Conservation (phyloP, 2,797 vertebrate genomes). For the Squalus acanthias region DNA sequence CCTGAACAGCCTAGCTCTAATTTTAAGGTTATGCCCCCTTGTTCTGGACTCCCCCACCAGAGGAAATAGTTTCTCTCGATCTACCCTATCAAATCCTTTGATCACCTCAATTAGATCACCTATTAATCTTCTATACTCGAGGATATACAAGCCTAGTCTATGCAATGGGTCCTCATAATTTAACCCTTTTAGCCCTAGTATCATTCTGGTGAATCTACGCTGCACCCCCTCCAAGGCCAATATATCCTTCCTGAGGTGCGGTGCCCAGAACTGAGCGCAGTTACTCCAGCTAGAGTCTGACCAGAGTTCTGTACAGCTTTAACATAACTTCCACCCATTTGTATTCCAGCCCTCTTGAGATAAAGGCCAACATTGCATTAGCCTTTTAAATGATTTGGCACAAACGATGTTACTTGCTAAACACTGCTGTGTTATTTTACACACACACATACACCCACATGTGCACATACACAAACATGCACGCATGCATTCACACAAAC, state of each 20-base stretch:
- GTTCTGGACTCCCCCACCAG: background rate
- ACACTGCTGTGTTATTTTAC: background rate
- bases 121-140: background rate
- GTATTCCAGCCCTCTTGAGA: no score
- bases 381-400: background rate
- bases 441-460: background rate
- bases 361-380: background rate
- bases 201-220: background rate
- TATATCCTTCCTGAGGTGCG: background rate
- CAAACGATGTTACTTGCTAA: background rate
- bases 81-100: background rate
- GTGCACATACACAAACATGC: background rate
- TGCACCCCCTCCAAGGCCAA: no score
- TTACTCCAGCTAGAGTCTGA: background rate
- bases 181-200: background rate
- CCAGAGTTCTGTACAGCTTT: background rate
- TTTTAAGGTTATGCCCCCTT: background rate
- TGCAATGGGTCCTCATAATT: background rate
- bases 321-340: background rate
- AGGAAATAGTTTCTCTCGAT: background rate
- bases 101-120: background rate
- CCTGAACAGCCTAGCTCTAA: background rate
- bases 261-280: background rate
- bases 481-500: background rate
- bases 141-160: background rate